Percentiles rank a stretch among this genome's conserved stretches.
phyloP scores from a whole-genome alignment of 2,888 invertebrate genomes.

The Camponotus fellah region DNA sequence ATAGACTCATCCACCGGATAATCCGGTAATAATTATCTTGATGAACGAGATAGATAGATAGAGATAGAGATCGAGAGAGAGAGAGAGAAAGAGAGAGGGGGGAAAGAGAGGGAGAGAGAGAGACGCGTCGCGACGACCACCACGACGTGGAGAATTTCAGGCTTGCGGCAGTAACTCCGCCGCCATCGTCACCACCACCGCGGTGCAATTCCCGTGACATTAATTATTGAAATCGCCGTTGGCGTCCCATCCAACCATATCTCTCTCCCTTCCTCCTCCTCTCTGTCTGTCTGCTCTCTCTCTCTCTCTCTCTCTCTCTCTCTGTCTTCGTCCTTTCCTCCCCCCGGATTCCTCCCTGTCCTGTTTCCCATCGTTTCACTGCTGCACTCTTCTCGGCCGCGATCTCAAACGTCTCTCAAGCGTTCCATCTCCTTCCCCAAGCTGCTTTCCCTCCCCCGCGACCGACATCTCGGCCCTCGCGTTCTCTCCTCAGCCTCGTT shows the following conservation, averaged over 20 bases:
- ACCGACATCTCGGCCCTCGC: conserved; percentile 24
- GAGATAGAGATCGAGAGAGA: too few relatives aligned
- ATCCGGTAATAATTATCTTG: conserved; percentile 73
- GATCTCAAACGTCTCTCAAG: conserved; percentile 52
- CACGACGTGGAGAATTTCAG: conserved; percentile 71
- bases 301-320: conserved; percentile 5
- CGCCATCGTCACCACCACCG: conserved; percentile 62
- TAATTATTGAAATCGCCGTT: conserved; percentile 81
- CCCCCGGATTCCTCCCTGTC: neutral
- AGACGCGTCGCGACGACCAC: conserved; percentile 58
- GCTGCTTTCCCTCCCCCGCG: conserved; percentile 27
- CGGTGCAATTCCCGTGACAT: conserved; percentile 79
- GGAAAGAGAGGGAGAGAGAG: neutral
- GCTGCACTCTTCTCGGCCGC: conserved; percentile 39
- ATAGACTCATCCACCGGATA: conserved; percentile 62
- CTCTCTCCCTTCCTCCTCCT: neutral
- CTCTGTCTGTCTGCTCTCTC: neutral
- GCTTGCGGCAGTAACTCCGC: conserved; percentile 70
- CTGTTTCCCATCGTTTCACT: conserved; percentile 5
- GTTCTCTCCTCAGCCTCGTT: conserved; percentile 62
- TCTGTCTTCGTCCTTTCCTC: conserved; percentile 16
- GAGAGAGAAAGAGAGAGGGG: neutral
- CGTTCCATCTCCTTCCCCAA: neutral
- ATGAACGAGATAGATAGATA: conserved; percentile 37
- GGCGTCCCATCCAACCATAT: conserved; percentile 64